Evolutionary conservation across 1,140 invertebrate species (phyloP).

Genomic region (Chironomus tepperi): DNA sequence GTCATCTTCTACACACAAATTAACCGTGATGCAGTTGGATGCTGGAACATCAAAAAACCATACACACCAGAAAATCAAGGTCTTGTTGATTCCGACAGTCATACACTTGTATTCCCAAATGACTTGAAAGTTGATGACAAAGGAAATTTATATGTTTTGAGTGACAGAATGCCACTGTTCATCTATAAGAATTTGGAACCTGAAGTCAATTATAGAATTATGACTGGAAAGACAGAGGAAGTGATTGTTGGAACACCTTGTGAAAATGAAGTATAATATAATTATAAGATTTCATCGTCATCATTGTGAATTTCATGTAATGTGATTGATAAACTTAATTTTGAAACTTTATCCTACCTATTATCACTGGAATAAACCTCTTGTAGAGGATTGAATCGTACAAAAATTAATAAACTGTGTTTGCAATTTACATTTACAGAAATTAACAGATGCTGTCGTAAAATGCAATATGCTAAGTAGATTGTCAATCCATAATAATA

Average conservation of each 20-base stretch:
- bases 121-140: conserved; percentile 52
- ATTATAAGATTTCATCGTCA: no score
- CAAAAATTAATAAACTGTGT: no score
- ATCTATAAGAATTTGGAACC: conserved; percentile 48
- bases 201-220: conserved; percentile 54
- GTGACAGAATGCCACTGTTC: conserved; percentile 55
- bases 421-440: no score
- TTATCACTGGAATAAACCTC: no score
- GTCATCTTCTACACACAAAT: conserved; percentile 69
- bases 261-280: conserved; percentile 28
- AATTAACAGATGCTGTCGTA: no score
- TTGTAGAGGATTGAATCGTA: no score
- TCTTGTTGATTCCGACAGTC: conserved; percentile 51
- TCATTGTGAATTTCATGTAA: no score
- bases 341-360: no score
- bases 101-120: conserved; percentile 58
- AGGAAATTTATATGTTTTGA: conserved; percentile 54
- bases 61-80: conserved; percentile 56
- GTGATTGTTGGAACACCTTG: conserved; percentile 50
- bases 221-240: conserved; percentile 46
- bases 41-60: conserved; percentile 59
- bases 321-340: no score
- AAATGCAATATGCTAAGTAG: no score
- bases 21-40: conserved; percentile 49
- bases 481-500: no score